phyloP scores from a whole-genome alignment of 2,797 vertebrate genomes.

The Siniperca undulata region DNA sequence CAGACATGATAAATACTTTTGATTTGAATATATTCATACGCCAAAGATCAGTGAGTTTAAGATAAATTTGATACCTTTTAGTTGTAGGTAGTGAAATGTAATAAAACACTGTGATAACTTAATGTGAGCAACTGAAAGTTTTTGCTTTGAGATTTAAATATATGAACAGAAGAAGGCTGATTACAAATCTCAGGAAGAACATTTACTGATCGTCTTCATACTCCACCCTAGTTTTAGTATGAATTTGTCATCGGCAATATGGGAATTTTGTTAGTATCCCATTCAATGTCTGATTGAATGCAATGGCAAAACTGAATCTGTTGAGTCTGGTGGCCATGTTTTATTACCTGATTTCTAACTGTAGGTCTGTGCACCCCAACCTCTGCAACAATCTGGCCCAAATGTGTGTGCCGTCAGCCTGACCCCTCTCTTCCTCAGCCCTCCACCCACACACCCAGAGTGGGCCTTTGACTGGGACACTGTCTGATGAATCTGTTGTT shows the following conservation, averaged over 20 bases:
- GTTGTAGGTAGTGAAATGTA: too few relatives aligned
- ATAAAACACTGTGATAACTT: not conserved
- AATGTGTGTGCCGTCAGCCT: slow-evolving; percentile 45
- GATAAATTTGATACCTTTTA: not conserved
- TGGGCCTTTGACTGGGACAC: slow-evolving; percentile 69
- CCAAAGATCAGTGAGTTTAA: not conserved
- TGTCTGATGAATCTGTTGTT: slow-evolving; percentile 81
- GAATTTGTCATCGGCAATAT: not conserved
- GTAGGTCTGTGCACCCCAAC: slow-evolving; percentile 9
- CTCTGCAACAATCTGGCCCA: not conserved
- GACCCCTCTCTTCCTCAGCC: slow-evolving; percentile 28
- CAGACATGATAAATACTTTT: not conserved
- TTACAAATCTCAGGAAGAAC: not conserved
- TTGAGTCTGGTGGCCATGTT: slow-evolving; percentile 30
- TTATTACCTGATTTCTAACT: not conserved
- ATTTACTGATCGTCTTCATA: not conserved
- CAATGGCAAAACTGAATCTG: not conserved
- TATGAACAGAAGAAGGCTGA: not conserved
- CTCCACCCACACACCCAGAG: slow-evolving; percentile 66
- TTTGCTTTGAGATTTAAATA: not conserved
- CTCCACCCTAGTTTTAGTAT: not conserved
- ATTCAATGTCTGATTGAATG: not conserved
- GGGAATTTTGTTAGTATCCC: not conserved
- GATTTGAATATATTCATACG: not conserved
- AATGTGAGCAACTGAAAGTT: not conserved